Conservation (phyloP, 2,888 invertebrate genomes). For the Panopea generosa region DNA sequence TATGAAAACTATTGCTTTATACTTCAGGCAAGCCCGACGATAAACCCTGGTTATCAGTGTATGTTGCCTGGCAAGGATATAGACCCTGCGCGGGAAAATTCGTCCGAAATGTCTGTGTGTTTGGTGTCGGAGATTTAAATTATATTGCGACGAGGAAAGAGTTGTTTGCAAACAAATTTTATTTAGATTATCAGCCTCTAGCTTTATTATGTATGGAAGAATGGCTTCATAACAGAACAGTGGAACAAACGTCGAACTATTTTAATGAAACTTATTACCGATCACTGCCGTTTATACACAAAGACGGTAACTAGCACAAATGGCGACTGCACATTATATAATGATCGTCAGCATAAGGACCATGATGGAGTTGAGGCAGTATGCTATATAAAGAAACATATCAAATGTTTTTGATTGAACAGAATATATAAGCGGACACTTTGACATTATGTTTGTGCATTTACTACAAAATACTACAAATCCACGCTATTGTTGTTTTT, state of each 20-base stretch:
- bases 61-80: conserved; percentile 66
- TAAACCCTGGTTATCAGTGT: conserved; percentile 78
- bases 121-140: conserved; percentile 76
- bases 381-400: no score
- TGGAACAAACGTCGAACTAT: background rate
- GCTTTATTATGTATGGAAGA: conserved; percentile 81
- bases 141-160: conserved; percentile 70
- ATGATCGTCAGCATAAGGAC: no score
- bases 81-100: conserved; percentile 73
- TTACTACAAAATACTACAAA: no score
- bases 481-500: no score
- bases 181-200: conserved; percentile 73
- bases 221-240: conserved; percentile 73
- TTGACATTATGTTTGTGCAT: no score
- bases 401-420: no score
- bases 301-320: no score
- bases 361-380: no score
- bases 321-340: no score
- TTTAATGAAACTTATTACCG: conserved; percentile 48
- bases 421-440: no score
- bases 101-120: conserved; percentile 80
- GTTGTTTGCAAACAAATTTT: conserved; percentile 82
- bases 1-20: no score
- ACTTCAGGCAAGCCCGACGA: conserved; percentile 65
- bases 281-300: conserved; percentile 62